Base-by-base conservation (phyloP, 2,888 invertebrate genomes). In the Formica aserva region DNA sequence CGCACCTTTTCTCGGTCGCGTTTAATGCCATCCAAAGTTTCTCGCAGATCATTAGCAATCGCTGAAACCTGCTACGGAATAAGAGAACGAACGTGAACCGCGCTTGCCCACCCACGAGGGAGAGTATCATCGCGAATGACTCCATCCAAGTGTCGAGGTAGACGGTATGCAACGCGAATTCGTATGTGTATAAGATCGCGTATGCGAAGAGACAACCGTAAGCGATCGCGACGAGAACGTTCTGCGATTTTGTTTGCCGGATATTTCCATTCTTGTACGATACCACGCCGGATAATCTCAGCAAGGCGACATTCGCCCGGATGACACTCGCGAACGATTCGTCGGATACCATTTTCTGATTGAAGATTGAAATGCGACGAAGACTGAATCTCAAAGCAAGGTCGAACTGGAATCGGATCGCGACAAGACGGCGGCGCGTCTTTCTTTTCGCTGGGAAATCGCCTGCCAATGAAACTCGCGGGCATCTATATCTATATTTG, bases 1-100 rank as follows among this genome's bases (percentile, higher is more conserved):
- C 76, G 22, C 26, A 45, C 0, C 15, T 15, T 57, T 82, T 88
- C 38, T 90, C 88, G 0, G 32, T 41, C 1, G 35, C n/a, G 29
- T 78, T 82, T 18, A 90, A 75, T 4, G n/a, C 29, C 4, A 74
- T 26, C 91, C 91, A 91, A 18, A 91, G 85, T 3, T 82, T 38
- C 45, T 88, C 87, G 75, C 87, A 88, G 32, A 45, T 13, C 9
- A 29, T 45, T 22, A 91, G 52, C 52, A 91, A 82, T 8, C 69
- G 48, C 1, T 29, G 74, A 5, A 90, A 67, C 22, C 66, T 60
- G 3, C 0, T 15, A 1, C 89, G 87, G 0, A 45, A 74, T 15
- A 72, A 18, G 1, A 77, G 26, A 1, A 87, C 18, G 3, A 87
- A 69, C 35, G 77, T n/a, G 67, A 82, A 82, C 8, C 86, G 82